phyloP scores from a whole-genome alignment of 2,797 vertebrate genomes.

The Sebastes diaconus region DNA sequence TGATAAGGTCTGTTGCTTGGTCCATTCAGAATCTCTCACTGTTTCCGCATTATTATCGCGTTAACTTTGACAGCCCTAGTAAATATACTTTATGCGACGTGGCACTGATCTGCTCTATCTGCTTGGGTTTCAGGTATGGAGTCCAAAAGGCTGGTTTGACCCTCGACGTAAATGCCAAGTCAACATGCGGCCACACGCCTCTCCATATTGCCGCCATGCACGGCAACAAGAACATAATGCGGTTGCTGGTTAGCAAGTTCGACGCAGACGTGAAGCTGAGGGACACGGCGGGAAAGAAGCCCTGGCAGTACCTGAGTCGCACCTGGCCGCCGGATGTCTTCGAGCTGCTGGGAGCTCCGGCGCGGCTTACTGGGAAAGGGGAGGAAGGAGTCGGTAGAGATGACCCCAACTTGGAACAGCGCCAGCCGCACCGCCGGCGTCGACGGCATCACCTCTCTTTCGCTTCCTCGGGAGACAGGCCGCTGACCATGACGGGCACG shows the following conservation, averaged over 20 bases:
- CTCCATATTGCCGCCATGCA: constrained; percentile 94
- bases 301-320: constrained; percentile 90
- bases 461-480: constrained; percentile 19
- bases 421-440: background rate
- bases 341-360: constrained; percentile 86
- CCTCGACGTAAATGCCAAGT: constrained; percentile 85
- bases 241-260: constrained; percentile 88
- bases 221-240: constrained; percentile 85
- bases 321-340: constrained; percentile 80
- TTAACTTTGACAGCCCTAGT: too few species aligned
- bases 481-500: background rate
- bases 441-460: constrained; percentile 41
- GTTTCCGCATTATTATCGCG: accelerated
- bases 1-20: background rate
- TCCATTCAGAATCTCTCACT: background rate
- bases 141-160: constrained; percentile 78
- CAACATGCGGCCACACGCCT: constrained; percentile 89
- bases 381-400: accelerated
- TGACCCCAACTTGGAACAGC: background rate
- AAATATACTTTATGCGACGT: accelerated
- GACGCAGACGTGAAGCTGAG: constrained; percentile 82
- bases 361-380: background rate
- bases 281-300: constrained; percentile 87
- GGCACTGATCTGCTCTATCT: background rate
- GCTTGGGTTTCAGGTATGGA: constrained; percentile 66